phyloP scores from a whole-genome alignment of 2,113 vertebrate genomes.

The Triplophysa rosa region DNA sequence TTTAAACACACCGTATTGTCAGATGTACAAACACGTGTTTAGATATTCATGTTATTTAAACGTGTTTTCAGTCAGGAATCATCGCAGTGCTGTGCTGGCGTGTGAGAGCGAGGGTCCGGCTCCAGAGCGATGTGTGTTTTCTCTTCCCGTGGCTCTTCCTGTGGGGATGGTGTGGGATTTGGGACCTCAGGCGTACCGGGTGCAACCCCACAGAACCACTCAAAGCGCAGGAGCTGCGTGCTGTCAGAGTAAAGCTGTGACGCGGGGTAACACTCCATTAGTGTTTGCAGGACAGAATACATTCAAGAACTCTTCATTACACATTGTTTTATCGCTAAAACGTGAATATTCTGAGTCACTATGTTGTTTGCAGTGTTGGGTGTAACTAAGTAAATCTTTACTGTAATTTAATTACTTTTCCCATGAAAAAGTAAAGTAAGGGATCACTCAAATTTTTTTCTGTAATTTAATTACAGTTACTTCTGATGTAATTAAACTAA shows the following conservation, averaged over 20 bases:
- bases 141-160: constrained; percentile 50
- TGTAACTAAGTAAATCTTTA: no score
- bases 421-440: no score
- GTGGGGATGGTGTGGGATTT: constrained; percentile 62
- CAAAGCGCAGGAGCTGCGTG: constrained; percentile 59
- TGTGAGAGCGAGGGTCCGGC: constrained; percentile 38
- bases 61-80: constrained; percentile 22
- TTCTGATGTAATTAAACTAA: no score
- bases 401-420: no score
- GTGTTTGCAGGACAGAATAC: background rate
- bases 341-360: no score
- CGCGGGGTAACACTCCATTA: background rate
- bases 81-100: constrained; percentile 13
- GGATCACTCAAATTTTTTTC: no score
- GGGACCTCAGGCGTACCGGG: constrained; percentile 62
- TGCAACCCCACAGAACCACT: constrained; percentile 63
- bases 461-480: no score
- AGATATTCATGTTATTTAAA: background rate
- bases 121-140: constrained; percentile 9
- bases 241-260: constrained; percentile 32
- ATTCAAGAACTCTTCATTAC: no score
- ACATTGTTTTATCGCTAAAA: no score
- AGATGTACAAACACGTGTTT: background rate
- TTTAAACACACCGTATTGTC: background rate
- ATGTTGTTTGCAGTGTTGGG: no score